Percentiles rank a stretch among this genome's conserved stretches.
phyloP scores from a whole-genome alignment of 2,113 vertebrate genomes.

The Zosterops hypoxanthus region DNA sequence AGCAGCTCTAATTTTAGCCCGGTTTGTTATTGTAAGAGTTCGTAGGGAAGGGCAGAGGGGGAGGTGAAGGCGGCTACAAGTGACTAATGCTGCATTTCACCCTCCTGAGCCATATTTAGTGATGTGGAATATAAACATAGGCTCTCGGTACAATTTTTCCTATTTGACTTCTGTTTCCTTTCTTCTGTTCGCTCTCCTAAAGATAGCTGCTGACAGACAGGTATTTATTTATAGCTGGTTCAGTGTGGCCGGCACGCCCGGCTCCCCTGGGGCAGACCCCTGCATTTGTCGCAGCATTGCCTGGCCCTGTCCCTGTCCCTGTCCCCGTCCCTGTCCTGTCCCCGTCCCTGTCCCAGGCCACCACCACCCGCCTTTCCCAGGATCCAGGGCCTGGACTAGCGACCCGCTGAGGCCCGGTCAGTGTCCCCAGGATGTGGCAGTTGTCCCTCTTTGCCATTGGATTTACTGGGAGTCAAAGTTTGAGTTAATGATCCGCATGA shows the following conservation, averaged over 20 bases:
- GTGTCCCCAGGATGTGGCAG: fast-evolving
- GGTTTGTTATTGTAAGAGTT: slow-evolving; percentile 73
- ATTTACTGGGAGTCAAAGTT: not conserved
- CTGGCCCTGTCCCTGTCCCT: not conserved
- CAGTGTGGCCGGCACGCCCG: not conserved
- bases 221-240: slow-evolving; percentile 82
- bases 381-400: fast-evolving
- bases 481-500: not conserved
- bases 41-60: slow-evolving; percentile 44
- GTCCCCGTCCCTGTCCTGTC: not conserved
- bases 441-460: not conserved
- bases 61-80: slow-evolving; percentile 47
- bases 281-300: fast-evolving
- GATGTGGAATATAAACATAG: slow-evolving; percentile 82
- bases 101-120: slow-evolving; percentile 85
- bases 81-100: slow-evolving; percentile 73
- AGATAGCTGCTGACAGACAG: slow-evolving; percentile 77
- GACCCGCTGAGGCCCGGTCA: fast-evolving
- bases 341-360: too few species aligned
- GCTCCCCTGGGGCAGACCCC: not conserved
- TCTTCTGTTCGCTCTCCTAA: slow-evolving; percentile 77
- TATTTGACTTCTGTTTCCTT: slow-evolving; percentile 86
- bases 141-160: slow-evolving; percentile 76
- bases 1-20: slow-evolving; percentile 79
- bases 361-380: fast-evolving